Base-by-base conservation (phyloP, 1,140 invertebrate species). In the Hypothenemus hampei region DNA sequence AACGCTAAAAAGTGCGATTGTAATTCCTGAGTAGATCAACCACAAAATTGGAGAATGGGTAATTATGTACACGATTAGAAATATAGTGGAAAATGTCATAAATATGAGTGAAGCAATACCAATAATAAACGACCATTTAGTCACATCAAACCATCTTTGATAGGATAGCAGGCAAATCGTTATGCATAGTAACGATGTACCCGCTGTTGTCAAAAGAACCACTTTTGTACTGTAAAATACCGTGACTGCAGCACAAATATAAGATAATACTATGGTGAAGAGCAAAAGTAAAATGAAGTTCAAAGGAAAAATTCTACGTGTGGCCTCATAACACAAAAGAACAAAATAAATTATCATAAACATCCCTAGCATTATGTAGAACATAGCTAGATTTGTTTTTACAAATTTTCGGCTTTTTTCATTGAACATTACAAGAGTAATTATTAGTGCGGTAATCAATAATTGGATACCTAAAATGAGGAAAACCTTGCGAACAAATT, bases 101-200 rank as follows among this genome's bases (percentile, higher is more conserved):
- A 65, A 8, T 16, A 64, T 55, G 3, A 64, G 4, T 3, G 24
- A 39, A 6, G 46, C 43, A 21, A 66, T 48, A 21, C 39, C 40
- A 4, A 66, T 21, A 11, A 60, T 60, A 16, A 58, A 45, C 7
- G 58, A 56, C 36, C 59, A 66, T 15, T 45, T 50, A 6, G 65
- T 66, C 15, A 66, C 57, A 24, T 66, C 65, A 35, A 58, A 65
- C 51, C 57, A 54, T 13, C 57, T 65, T 52, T 61, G 60, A 20
- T 24, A 59, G 6, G 65, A 60, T 18, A 66, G 35, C 10, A 66
- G 20, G 1, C 59, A 57, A 1, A 66, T 48, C 15, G 60, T 2
- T 1, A 60, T 11, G 37, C 57, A 61, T 4, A 66, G 33, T 4
- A 40, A 4, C 4, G 52, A 54, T 15, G 65, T 66, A 4, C 46